Evolutionary conservation across 2,888 invertebrate genomes (phyloP), one percentile per base, ranked within the genome.

Genomic region (Acrobasis suavella): DNA sequence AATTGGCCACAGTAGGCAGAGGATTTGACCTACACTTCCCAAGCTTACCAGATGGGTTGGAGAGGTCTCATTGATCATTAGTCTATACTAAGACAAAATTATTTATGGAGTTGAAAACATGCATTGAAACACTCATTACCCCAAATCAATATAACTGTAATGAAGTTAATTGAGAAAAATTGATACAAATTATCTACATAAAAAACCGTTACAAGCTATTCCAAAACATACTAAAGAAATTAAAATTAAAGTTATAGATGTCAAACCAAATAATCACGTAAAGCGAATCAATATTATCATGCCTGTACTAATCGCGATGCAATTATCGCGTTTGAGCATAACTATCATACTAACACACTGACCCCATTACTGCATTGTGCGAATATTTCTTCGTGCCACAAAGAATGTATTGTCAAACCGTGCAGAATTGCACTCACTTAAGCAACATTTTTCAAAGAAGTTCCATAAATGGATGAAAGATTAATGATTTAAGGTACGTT

Each of bases 331-430:
- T 32, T 39, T 17, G 14, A 14, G 14, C 9, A 14, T 22, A 17
- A 22, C 42, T 10, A 22, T 22, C 12, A 17, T 42, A 49, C 58
- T 64, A 65, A 62, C 64, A 61, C 60, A 65, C 58, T 67, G 49
- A 56, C 62, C 55, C 39, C 65, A 64, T 60, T 63, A 51, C 55
- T 39, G 17, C 49, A 62, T 69, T 67, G 67, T 65, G 65, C 49
- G 65, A 66, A 65, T 64, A 60, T 60, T 67, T 66, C 65, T 65
- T 66, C 65, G 66, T 42, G 55, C 64, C 62, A 65, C 65, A 64
- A 65, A 62, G 59, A 67, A 66, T 66, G 62, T 63, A 67, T 71
- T 72, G 72, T 67, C 69, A 67, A 71, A 71, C 58, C 55, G 63
- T 63, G 52, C 54, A 59, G 65, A 70, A 67, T 63, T 64, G 65